Conservation (phyloP, 2,797 vertebrate genomes). For the Enteromius mattozi region DNA sequence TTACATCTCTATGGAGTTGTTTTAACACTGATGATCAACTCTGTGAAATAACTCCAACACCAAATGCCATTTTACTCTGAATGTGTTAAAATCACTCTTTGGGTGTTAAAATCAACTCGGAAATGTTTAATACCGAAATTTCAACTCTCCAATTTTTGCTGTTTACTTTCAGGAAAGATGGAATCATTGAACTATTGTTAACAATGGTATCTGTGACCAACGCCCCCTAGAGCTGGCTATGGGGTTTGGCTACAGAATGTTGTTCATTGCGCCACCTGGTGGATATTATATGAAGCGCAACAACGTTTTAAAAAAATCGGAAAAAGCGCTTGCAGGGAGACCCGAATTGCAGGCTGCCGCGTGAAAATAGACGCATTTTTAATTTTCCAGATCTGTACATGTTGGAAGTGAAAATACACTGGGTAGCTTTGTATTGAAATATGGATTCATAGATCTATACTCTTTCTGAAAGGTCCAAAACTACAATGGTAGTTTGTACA, state of each 20-base stretch:
- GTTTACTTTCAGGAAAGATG: not conserved
- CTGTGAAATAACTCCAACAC: not conserved
- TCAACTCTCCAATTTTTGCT: not conserved
- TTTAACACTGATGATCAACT: not conserved
- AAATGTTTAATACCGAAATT: not conserved
- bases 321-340: too few species aligned
- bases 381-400: not conserved
- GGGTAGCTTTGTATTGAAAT: not conserved
- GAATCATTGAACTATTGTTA: too few species aligned
- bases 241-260: too few species aligned
- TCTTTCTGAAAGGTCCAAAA: not conserved
- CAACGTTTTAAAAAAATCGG: too few species aligned
- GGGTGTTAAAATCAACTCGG: not conserved
- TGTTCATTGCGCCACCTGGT: too few species aligned
- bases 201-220: too few species aligned
- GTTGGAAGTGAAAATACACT: constrained; percentile 1
- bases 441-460: not conserved
- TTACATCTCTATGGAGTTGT: not conserved
- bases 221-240: too few species aligned
- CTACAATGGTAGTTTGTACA: not conserved
- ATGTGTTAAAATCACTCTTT: not conserved
- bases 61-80: not conserved
- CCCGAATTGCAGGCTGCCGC: too few species aligned
- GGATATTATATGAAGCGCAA: too few species aligned
- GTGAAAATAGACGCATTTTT: too few species aligned